phyloP scores from a whole-genome alignment of 37 sponge, comb jelly and placozoan species.

The Cliona cf. orientalis region DNA sequence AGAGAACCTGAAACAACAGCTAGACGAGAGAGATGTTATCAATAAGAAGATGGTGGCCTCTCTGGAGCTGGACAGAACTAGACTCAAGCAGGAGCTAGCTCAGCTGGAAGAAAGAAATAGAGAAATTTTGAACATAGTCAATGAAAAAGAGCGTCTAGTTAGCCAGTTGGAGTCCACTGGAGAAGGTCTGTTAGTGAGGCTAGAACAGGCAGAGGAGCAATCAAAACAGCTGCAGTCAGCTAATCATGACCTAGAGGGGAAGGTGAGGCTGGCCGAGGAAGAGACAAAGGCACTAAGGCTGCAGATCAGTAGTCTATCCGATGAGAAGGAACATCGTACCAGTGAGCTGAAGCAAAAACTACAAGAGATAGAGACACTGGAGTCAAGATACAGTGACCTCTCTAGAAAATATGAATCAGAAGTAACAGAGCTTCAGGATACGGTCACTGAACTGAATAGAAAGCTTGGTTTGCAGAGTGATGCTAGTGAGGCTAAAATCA shows the following conservation, averaged over 20 bases:
- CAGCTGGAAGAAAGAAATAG: not conserved
- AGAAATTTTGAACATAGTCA: not conserved
- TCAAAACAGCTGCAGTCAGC: not conserved
- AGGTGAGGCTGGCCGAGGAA: not conserved
- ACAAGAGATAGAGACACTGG: not conserved
- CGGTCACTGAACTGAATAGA: not conserved
- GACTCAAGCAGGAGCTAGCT: not conserved
- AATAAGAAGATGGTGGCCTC: no score
- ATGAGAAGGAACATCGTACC: not conserved
- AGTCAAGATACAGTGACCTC: not conserved
- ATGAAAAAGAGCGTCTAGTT: no score
- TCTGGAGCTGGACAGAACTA: not conserved
- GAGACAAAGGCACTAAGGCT: not conserved
- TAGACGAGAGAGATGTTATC: no score
- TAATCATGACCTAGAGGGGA: not conserved
- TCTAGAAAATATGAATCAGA: not conserved
- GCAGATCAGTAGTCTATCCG: not conserved
- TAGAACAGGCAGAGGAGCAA: not conserved
- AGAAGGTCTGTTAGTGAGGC: not conserved
- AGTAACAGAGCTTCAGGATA: not conserved
- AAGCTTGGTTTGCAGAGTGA: not conserved
- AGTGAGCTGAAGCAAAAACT: not conserved
- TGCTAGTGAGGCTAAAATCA: no score
- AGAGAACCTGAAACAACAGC: not conserved
- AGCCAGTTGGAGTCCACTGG: not conserved